Conservation (phyloP, 2,797 vertebrate genomes). For the Sebastes glaucus region DNA sequence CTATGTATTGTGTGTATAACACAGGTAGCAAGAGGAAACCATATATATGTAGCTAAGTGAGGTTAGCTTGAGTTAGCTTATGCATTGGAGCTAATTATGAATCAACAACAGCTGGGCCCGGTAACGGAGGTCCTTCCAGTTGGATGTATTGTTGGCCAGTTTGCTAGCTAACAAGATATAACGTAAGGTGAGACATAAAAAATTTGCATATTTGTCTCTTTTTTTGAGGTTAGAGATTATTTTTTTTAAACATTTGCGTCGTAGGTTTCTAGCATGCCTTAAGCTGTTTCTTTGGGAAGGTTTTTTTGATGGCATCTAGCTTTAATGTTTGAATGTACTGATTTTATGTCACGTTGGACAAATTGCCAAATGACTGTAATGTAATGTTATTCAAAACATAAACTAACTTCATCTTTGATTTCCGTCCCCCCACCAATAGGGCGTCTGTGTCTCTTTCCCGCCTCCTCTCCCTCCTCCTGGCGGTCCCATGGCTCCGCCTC, state of each 20-base stretch:
- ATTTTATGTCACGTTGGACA: not conserved
- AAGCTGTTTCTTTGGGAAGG: not conserved
- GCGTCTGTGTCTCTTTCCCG: constrained; percentile 79
- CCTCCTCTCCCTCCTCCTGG: constrained; percentile 88
- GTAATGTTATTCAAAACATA: not conserved
- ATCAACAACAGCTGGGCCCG: not conserved
- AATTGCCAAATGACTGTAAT: not conserved
- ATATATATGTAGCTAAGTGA: not conserved
- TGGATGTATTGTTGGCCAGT: not conserved
- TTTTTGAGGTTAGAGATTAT: not conserved
- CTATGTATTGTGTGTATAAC: not conserved
- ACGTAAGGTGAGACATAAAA: no score
- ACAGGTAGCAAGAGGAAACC: not conserved
- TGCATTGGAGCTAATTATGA: not conserved
- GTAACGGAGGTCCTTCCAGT: not conserved
- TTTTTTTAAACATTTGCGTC: no score
- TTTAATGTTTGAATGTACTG: not conserved
- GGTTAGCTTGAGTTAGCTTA: not conserved
- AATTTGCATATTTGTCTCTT: no score
- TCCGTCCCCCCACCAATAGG: constrained; percentile 71
- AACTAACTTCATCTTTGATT: not conserved
- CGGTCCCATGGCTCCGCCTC: constrained; percentile 81
- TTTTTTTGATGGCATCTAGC: not conserved
- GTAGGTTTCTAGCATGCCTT: not conserved
- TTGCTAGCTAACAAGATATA: no score